Base-by-base conservation (phyloP, 1,140 invertebrate genomes). In the Drosophila varians region DNA sequence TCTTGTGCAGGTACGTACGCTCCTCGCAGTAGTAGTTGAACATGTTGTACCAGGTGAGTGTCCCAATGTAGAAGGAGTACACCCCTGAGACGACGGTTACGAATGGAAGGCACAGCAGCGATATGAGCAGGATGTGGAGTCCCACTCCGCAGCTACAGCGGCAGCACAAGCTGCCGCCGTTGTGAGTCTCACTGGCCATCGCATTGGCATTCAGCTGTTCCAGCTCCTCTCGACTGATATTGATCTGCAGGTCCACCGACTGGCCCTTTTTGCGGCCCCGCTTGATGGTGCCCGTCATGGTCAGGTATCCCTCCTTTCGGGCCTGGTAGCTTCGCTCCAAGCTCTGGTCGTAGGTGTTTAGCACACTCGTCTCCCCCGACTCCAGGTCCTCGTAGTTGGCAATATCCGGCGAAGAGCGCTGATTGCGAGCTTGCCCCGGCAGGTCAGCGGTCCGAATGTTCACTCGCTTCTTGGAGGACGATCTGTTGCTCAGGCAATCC, bases 11-110 rank as follows among this genome's bases (percentile, higher is more conserved):
- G 68, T 93, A 93, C 28, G 92, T 94, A 70, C 94, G 93, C 73
- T 95, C 94, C 83, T 95, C 94, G 78, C 94, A 94, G 66, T 94
- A 93, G 91, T 94, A 94, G 48, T 94, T 93, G 78, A 95, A 95
- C 58, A 95, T 93, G 82, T 96, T 96, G 80, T 96, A 96, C 95
- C 95, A 96, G 34, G 95, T 95, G 68, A 95, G 91, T 1, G 95
- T 95, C 26, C 95, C 95, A 65, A 95, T 93, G 76, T 96, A 96
- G 90, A 96, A 96, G 3, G 94, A 94, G 76, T 95, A 95, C 26
- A 93, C 84, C 11, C 93, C 90, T 14, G 95, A 95, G 45, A 95
- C 91, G 16, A 94, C 57, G 21, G 94, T 92, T 12, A 95, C 93
- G 90, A 95, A 92, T 12, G 95, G 95, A 69, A 94, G 92, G 77